phyloP scores from a whole-genome alignment of 2,888 invertebrate species.

The Drosophila kuntzei region DNA sequence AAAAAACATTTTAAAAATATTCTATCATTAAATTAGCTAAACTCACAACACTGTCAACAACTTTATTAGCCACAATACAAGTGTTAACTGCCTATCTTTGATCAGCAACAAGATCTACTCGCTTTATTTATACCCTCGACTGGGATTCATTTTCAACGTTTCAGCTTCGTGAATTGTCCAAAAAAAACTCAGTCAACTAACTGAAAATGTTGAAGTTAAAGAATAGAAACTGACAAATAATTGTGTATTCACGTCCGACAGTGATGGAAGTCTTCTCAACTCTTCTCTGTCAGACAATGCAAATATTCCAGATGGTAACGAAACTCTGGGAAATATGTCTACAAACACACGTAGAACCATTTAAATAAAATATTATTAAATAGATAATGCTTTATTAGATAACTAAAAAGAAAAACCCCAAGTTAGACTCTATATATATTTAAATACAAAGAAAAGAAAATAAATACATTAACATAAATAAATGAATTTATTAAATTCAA shows the following conservation, averaged over 20 bases:
- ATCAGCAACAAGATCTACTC: not conserved
- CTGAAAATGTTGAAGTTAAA: not conserved
- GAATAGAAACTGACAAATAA: not conserved
- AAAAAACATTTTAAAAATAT: not conserved
- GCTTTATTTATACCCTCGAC: not conserved
- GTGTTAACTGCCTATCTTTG: not conserved
- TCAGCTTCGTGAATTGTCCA: not conserved
- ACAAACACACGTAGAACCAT: not conserved
- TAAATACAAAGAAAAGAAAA: conserved; percentile 9
- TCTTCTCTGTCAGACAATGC: conserved; percentile 22
- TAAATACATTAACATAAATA: not conserved
- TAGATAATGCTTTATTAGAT: conserved; percentile 7
- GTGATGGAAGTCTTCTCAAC: conserved; percentile 26
- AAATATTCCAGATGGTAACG: conserved; percentile 28
- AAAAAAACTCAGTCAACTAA: conserved; percentile 1
- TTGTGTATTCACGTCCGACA: conserved; percentile 43
- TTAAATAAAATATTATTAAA: conserved; percentile 12
- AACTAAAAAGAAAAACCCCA: conserved; percentile 4
- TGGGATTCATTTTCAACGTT: not conserved
- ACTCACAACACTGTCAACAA: not conserved
- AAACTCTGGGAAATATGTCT: conserved; percentile 26
- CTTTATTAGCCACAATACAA: not conserved
- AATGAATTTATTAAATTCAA: conserved; percentile 3
- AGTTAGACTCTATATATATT: not conserved
- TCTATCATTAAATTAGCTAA: not conserved